phyloP scores from a whole-genome alignment of 1,140 invertebrate genomes.

The Listronotus bonariensis region DNA sequence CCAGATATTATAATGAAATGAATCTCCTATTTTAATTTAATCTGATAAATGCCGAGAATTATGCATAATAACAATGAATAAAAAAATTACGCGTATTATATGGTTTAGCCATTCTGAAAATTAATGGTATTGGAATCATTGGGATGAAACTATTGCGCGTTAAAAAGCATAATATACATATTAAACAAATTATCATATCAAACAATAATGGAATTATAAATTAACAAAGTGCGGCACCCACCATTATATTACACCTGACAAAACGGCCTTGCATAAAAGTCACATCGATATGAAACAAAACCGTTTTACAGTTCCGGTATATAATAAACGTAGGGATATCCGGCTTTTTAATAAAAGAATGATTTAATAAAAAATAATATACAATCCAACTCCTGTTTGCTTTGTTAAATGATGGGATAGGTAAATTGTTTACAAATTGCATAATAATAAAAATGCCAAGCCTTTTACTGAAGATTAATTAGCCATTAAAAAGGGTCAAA shows the following conservation, averaged over 20 bases:
- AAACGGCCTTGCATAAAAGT: conserved; percentile 35
- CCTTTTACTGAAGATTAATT: conserved; percentile 9
- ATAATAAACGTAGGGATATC: conserved; percentile 37
- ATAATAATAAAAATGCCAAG: conserved; percentile 31
- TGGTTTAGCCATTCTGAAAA: conserved; percentile 20
- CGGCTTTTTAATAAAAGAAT: conserved; percentile 39
- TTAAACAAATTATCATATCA: conserved; percentile 42
- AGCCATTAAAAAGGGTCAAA: conserved; percentile 18
- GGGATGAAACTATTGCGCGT: conserved; percentile 33
- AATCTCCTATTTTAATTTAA: too few species aligned
- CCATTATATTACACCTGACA: conserved; percentile 31
- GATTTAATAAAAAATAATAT: conserved; percentile 44
- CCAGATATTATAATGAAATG: too few species aligned
- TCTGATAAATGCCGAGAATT: too few species aligned
- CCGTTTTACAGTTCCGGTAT: conserved; percentile 38
- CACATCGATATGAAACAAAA: conserved; percentile 41
- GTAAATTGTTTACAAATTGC: conserved; percentile 30
- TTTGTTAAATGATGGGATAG: conserved; percentile 26
- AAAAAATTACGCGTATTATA: too few species aligned
- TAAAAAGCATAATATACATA: conserved; percentile 24
- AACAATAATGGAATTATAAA: conserved; percentile 36
- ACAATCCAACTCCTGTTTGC: conserved; percentile 30
- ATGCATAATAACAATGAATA: too few species aligned
- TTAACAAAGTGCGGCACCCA: conserved; percentile 29
- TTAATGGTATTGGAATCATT: conserved; percentile 28